A percentile compares a stretch with the other conserved stretches of the same genome.
Evolutionary conservation across 1,140 invertebrate species (phyloP).

Genomic region (Cyclina sinensis): DNA sequence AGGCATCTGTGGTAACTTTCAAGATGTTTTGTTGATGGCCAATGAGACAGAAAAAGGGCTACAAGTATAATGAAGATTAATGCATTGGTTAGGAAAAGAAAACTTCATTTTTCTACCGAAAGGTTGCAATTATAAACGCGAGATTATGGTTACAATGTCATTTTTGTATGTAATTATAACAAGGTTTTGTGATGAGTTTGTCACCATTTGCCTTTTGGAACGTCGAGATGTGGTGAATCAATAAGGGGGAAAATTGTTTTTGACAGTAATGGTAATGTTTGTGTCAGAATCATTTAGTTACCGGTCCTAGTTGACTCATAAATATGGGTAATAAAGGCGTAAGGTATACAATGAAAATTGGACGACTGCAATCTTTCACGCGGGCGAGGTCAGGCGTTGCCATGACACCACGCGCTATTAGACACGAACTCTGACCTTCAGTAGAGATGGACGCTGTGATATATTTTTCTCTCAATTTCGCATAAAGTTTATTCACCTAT

Average conservation of each 20-base stretch:
- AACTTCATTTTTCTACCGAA: background rate
- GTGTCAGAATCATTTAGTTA: slow-evolving; percentile 42
- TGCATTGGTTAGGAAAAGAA: slow-evolving; percentile 17
- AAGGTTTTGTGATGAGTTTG: slow-evolving; percentile 35
- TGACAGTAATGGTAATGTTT: slow-evolving; percentile 44
- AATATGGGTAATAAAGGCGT: slow-evolving; percentile 28
- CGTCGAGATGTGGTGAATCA: slow-evolving; percentile 1
- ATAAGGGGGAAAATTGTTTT: slow-evolving; percentile 43
- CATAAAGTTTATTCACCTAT: background rate
- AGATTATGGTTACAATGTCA: slow-evolving; percentile 30
- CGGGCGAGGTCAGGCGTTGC: slow-evolving; percentile 45
- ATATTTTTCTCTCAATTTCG: background rate
- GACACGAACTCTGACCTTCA: slow-evolving; percentile 47
- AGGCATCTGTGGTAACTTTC: slow-evolving; percentile 19
- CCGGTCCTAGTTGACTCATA: slow-evolving; percentile 12
- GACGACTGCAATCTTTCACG: slow-evolving; percentile 18
- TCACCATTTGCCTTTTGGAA: slow-evolving; percentile 5
- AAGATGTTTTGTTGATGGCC: background rate
- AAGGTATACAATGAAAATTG: slow-evolving; percentile 5
- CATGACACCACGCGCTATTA: slow-evolving; percentile 36
- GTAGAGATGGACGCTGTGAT: background rate
- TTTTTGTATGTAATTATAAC: slow-evolving; percentile 35
- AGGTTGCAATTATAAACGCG: slow-evolving; percentile 40
- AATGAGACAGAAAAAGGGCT: slow-evolving; percentile 5
- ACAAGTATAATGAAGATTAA: slow-evolving; percentile 12